Base-by-base conservation (phyloP, 2,113 vertebrate species). In the Bubo scandiacus region DNA sequence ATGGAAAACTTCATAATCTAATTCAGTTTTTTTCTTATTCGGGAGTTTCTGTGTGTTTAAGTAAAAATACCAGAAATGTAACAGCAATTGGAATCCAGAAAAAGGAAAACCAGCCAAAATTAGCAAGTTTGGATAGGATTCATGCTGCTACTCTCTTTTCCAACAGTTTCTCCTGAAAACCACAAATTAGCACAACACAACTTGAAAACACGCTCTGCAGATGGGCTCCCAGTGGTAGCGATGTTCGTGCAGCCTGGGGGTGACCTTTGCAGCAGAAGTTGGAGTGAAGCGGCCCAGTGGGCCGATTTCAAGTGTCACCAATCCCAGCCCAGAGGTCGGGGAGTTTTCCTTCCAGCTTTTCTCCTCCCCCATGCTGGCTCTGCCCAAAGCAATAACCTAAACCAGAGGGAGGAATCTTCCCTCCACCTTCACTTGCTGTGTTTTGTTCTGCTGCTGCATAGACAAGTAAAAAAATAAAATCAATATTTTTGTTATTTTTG, bases 131-230 rank as follows among this genome's bases (percentile, higher is more conserved):
- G 86, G 87, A 77, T 84, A 10, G 9, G 36, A 38, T 61, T 96
- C 43, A n/a, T 1, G 3, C 32, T 27, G 52, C 65, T 40, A 3
- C 58, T 88, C 82, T 73, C 20, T 59, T 91, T 96, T 87, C 84
- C 78, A 87, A 34, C 25, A 55, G 68, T 74, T 95, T 87, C 73
- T 87, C 57, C 84, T 79, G 73, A n/a, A 94, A 96, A 51, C 91
- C 83, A 75, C 91, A 84, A 74, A 95, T 70, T 51, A 92, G 51
- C 86, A 26, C 1, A 3, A 49, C 38, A 19, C 1, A 7, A 14
- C 38, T 66, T 7, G 9, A 78, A 36, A 70, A 51, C 20, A 36
- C 3, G 2, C 63, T 86, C 62, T 1, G 1, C 79, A 75, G 70
- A 67, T 0, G 2, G 42, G 81, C 62, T 84, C 55, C 52, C 1